A percentile compares a stretch with the other conserved stretches of the same genome.
Evolutionary conservation across 1,140 invertebrate species (phyloP).

Genomic region (Lethocerus indicus): DNA sequence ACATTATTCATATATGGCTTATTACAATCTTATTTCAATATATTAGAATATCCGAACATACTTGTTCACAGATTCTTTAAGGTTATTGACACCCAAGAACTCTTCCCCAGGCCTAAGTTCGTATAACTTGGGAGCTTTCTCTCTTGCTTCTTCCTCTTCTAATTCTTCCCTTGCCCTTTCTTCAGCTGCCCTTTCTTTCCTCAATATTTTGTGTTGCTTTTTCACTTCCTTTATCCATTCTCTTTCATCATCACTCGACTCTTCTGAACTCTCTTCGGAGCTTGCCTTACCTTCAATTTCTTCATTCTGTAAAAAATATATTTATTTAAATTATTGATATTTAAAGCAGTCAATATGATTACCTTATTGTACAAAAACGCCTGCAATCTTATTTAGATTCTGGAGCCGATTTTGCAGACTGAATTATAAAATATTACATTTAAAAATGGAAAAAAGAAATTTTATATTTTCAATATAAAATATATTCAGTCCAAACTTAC

Average conservation of each 20-base stretch:
- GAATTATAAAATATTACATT: too few relatives aligned
- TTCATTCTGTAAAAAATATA: slow-evolving; percentile 20
- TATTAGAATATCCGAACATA: not conserved
- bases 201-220: slow-evolving; percentile 37
- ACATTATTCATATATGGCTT: not conserved
- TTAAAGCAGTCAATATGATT: not conserved
- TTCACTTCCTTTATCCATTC: slow-evolving; percentile 63
- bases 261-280: slow-evolving; percentile 26
- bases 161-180: slow-evolving; percentile 23
- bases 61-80: not conserved
- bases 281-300: slow-evolving; percentile 22
- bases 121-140: slow-evolving; percentile 36
- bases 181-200: slow-evolving; percentile 24
- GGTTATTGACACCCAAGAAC: not conserved
- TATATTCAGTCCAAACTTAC: not conserved
- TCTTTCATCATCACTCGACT: slow-evolving; percentile 54
- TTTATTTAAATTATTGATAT: not conserved
- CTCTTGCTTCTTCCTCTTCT: slow-evolving; percentile 18
- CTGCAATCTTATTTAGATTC: too few relatives aligned
- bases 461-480: too few relatives aligned
- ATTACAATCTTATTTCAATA: not conserved
- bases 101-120: slow-evolving; percentile 39
- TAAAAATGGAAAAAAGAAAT: too few relatives aligned
- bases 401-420: too few relatives aligned
- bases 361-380: too few relatives aligned